A percentile compares a stretch with the other conserved stretches of the same genome.
Evolutionary conservation across 2,797 vertebrate species (phyloP).

Genomic region (Diplodus sargus): DNA sequence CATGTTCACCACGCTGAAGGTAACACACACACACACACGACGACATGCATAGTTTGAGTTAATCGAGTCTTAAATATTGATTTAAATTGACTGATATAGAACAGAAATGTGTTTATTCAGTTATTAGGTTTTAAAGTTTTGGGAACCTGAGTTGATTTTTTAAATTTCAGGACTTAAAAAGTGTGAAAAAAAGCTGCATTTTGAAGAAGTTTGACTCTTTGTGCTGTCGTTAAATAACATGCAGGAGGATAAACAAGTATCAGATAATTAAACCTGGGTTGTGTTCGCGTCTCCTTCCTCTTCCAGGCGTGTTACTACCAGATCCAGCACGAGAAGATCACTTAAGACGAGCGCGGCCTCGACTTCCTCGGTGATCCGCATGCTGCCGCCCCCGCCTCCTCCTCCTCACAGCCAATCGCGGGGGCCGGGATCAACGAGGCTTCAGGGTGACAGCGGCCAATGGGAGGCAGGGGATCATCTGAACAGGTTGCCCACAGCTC

Average conservation of each 20-base stretch:
- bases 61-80: too few relatives aligned
- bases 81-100: too few relatives aligned
- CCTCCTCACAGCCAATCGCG: conserved; percentile 20
- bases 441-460: conserved; percentile 28
- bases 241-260: neutral
- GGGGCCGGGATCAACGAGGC: conserved; percentile 8
- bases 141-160: too few relatives aligned
- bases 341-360: conserved; percentile 76
- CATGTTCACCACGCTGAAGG: conserved; percentile 99
- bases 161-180: too few relatives aligned
- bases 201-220: too few relatives aligned
- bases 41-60: too few relatives aligned
- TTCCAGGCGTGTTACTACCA: conserved; percentile 98
- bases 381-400: neutral
- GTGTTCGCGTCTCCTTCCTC: neutral
- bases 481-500: conserved; percentile 27
- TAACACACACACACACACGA: conserved; percentile 49
- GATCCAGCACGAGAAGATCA: conserved; percentile 98
- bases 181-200: too few relatives aligned
- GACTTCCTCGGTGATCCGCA: neutral
- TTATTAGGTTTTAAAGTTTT: too few relatives aligned
- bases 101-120: too few relatives aligned
- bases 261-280: neutral
- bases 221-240: too few relatives aligned
- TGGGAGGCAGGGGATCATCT: conserved; percentile 24